These are phyloP conservation scores for Euproctis similis DNA, from an alignment of 2,888 invertebrate genomes.

Conservation along the genomic window DNA sequence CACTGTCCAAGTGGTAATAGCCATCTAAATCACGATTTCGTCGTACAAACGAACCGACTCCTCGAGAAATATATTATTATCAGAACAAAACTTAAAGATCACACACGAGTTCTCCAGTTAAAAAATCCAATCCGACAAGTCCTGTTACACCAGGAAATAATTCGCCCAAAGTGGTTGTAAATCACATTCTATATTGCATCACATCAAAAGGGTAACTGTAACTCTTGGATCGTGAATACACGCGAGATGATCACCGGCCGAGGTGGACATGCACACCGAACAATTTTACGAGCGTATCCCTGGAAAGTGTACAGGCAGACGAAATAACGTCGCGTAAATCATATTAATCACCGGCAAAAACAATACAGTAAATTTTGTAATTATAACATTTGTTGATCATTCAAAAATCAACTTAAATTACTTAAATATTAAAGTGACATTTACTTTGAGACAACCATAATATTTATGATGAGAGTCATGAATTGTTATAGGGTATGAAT, in stretches of 20 bases:
- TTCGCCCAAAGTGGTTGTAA: constrained; percentile 35
- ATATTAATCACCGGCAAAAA: constrained; percentile 64
- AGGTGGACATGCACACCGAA: constrained; percentile 27
- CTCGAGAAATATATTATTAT: too few relatives aligned
- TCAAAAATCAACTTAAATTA: constrained; percentile 9
- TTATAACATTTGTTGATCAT: constrained; percentile 10
- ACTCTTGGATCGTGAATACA: constrained; percentile 28
- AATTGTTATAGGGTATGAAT: constrained; percentile 60
- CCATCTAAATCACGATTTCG: too few relatives aligned
- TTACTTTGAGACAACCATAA: constrained; percentile 10
- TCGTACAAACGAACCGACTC: too few relatives aligned
- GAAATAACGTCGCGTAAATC: constrained; percentile 59
- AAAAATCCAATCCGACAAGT: constrained; percentile 8
- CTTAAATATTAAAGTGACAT: constrained; percentile 11
- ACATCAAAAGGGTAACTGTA: constrained; percentile 49
- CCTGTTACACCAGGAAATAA: constrained; percentile 34
- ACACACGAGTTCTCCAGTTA: background rate
- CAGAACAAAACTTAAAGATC: too few relatives aligned
- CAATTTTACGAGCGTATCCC: constrained; percentile 54
- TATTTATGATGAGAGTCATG: constrained; percentile 21
- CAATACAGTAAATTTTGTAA: constrained; percentile 44
- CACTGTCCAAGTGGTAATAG: too few relatives aligned
- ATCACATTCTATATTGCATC: constrained; percentile 50
- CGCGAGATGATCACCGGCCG: constrained; percentile 31
- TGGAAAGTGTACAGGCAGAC: constrained; percentile 52